Evolutionary conservation across 2,888 invertebrate genomes (phyloP), one percentile per base, ranked within the genome.

Genomic region (Trichopoda pennipes): DNA sequence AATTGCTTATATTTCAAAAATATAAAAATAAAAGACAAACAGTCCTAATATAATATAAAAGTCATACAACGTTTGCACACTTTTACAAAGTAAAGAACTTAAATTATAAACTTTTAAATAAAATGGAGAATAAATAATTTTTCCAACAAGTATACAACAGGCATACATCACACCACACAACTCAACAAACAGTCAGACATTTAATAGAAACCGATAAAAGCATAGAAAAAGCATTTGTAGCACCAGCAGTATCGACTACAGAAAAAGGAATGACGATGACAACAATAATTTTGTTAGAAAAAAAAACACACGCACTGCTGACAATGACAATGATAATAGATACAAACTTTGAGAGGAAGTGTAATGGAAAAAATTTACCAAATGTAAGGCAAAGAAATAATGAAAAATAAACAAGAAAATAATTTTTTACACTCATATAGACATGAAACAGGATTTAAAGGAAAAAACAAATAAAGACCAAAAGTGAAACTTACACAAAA

Each of bases 261-360:
- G 3, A 9, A 47, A 19, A 10, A 55, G 16, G n/a, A 49, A 42
- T 32, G 19, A 53, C 17, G 44, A 60, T 60, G 53, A 68, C 53
- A 60, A 68, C 68, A 76, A 53, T 21, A 60, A 68, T 53, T 76
- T 76, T 68, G 8, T n/a, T 58, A 61, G 32, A 61, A 61, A 53
- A 51, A 12, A 21, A 23, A 21, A 23, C 42, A 44, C 17, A 49
- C 7, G 63, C 47, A 64, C 47, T 63, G 61, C 42, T 69, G 63
- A 44, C 63, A 74, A 70, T 69, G 80, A 80, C 74, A 75, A 64
- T 53, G 70, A 76, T 70, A 76, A 76, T 72, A 56, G 75, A 75
- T 75, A 55, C 53, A 76, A 80, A 76, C 80, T 80, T 72, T 21
- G 14, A 47, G 55, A 68, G 75, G 75, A 80, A 80, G 66, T 76